Evolutionary conservation across 1,140 invertebrate species (phyloP).

Genomic region (Ostrea edulis): DNA sequence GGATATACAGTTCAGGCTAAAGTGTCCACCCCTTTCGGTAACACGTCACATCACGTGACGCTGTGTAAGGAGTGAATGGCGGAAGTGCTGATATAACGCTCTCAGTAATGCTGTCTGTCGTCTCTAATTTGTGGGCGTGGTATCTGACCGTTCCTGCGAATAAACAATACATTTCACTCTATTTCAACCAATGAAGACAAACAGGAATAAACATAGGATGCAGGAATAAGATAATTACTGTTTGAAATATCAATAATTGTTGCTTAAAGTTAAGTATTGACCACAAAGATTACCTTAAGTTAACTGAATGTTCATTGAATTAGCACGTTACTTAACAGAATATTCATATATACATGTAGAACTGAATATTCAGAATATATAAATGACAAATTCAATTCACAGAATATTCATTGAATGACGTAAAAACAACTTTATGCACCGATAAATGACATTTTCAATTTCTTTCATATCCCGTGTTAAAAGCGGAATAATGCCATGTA

Average conservation of each 20-base stretch:
- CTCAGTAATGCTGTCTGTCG: neutral
- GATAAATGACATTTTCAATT: no score
- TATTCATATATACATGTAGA: no score
- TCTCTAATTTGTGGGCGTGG: slow-evolving; percentile 3
- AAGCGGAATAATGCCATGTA: no score
- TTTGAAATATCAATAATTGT: neutral
- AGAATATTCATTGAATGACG: no score
- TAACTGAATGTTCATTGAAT: neutral
- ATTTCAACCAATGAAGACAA: neutral
- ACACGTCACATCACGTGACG: neutral
- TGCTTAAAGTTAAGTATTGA: neutral
- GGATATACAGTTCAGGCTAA: no score
- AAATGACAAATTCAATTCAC: no score
- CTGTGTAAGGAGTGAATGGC: neutral
- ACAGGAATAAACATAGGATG: neutral
- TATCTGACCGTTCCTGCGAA: slow-evolving; percentile 9
- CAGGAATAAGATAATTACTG: neutral
- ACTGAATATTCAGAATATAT: no score
- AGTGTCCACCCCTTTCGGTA: no score
- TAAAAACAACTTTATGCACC: no score
- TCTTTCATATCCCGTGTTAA: no score
- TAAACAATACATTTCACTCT: neutral
- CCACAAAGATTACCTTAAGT: neutral
- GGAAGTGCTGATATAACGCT: neutral
- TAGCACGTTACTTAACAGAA: neutral